Conservation (phyloP, 2,888 invertebrate genomes). For the Drosophila affinis region DNA sequence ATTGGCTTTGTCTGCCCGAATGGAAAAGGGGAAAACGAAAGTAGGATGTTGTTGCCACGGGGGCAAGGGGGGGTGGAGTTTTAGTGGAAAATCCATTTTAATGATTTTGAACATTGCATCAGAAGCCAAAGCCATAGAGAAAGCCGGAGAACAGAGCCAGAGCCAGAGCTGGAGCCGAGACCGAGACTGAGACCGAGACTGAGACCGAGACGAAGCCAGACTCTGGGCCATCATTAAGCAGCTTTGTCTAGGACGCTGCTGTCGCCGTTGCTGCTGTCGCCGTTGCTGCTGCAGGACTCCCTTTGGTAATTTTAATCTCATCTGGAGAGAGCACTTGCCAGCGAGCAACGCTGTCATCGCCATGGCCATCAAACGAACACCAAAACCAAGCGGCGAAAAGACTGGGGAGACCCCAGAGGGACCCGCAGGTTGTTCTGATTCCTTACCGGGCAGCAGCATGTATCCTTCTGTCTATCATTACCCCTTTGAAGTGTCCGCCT, state of each 20-base stretch:
- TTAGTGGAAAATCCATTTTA: slow-evolving; percentile 47
- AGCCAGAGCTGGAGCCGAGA: neutral
- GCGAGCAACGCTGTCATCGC: slow-evolving; percentile 4
- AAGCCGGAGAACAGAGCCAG: slow-evolving; percentile 16
- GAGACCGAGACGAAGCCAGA: slow-evolving; percentile 19
- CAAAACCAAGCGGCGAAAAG: neutral
- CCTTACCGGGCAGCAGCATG: neutral
- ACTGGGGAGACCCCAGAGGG: neutral
- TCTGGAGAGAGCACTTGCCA: slow-evolving; percentile 49
- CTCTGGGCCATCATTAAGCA: slow-evolving; percentile 49
- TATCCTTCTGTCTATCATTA: neutral
- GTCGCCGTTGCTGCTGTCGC: neutral
- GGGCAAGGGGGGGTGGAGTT: neutral
- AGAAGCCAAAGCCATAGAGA: slow-evolving; percentile 27
- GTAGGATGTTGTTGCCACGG: neutral
- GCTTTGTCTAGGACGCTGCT: slow-evolving; percentile 41
- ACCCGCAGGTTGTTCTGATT: neutral
- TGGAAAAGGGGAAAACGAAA: slow-evolving; percentile 6
- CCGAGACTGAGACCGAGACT: neutral
- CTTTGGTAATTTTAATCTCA: slow-evolving; percentile 64
- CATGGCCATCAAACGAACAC: slow-evolving; percentile 4
- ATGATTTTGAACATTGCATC: slow-evolving; percentile 44
- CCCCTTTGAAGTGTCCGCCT: slow-evolving; percentile 48
- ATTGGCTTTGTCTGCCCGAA: slow-evolving; percentile 49
- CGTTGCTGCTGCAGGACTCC: slow-evolving; percentile 3